Conservation (phyloP, 2,888 invertebrate species). For the Hartigia nigra region DNA sequence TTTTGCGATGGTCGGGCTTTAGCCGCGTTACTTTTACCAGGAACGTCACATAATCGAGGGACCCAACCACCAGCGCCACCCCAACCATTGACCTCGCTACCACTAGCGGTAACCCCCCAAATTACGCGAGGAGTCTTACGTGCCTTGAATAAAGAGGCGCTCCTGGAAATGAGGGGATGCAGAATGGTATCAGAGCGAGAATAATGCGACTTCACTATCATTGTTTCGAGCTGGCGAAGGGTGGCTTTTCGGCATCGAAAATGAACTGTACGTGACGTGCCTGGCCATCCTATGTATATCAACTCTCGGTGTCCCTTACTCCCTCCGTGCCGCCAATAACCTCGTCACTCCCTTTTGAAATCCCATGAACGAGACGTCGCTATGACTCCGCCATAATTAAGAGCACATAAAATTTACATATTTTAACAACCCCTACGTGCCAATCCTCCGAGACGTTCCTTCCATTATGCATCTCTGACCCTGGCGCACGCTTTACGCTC, state of each 20-base stretch:
- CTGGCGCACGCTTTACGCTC: not conserved
- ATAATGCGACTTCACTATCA: constrained; percentile 6
- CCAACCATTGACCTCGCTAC: not conserved
- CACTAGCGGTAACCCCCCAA: not conserved
- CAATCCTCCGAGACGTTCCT: constrained; percentile 19
- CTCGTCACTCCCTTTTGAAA: not conserved
- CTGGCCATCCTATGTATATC: not conserved
- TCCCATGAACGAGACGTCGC: constrained; percentile 9
- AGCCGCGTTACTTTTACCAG: constrained; percentile 19
- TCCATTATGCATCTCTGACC: constrained; percentile 22
- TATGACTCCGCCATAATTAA: constrained; percentile 18
- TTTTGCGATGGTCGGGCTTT: constrained; percentile 3
- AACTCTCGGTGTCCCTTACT: not conserved
- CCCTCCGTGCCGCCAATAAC: not conserved
- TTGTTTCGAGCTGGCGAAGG: constrained; percentile 7
- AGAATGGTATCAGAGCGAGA: constrained; percentile 17
- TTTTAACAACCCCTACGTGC: constrained; percentile 24
- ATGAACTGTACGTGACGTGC: constrained; percentile 21
- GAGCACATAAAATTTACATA: constrained; percentile 23
- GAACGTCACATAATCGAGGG: constrained; percentile 18
- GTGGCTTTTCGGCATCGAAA: constrained; percentile 16
- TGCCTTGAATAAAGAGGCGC: constrained; percentile 16
- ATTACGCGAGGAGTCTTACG: constrained; percentile 21
- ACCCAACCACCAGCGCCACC: constrained; percentile 4
- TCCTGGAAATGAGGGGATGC: constrained; percentile 6